Evolutionary conservation across 2,888 invertebrate species (phyloP), one percentile per base, ranked within the genome.

Genomic region (Incurvaria masculella): DNA sequence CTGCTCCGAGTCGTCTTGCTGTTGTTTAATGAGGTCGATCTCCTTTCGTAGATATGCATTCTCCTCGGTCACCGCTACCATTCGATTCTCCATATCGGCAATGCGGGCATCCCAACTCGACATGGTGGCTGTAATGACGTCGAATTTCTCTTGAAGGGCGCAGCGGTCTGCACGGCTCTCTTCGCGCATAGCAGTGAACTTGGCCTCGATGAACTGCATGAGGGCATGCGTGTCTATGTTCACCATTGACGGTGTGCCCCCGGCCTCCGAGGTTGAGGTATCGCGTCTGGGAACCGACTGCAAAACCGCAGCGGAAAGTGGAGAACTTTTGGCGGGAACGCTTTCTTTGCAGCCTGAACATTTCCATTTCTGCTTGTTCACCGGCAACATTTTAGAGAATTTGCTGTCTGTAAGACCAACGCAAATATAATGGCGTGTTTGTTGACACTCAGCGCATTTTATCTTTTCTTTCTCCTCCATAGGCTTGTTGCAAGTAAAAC

Each of bases 1-100:
- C 43, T 47, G 47, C 4, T 47, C 47, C 16, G 26, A n/a, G 21
- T 47, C 43, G 17, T 46, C 42, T 16, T 11, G 11, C 41, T 17
- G n/a, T 11, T 41, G 11, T 4, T 17, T n/a, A n/a, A 41, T 41
- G 11, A 11, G 11, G n/a, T 17, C 11, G 16, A 41, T 11, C 11
- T 16, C 41, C 11, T 41, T 6, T n/a, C 18, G 41, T 17, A n/a
- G 18, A 11, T 16, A 16, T 41, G 11, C 11, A n/a, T 41, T 41
- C 17, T 41, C 17, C 17, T 16, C n/a, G n/a, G n/a, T n/a, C n/a
- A n/a, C n/a, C n/a, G n/a, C n/a, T n/a, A n/a, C n/a, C n/a, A n/a
- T n/a, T n/a, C n/a, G n/a, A n/a, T n/a, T n/a, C n/a, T n/a, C n/a
- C n/a, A 41, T 17, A 16, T 41, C 41, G 11, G 11, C 17, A n/a